phyloP scores from a whole-genome alignment of 2,888 invertebrate species.

The Mechanitis mazaeus region DNA sequence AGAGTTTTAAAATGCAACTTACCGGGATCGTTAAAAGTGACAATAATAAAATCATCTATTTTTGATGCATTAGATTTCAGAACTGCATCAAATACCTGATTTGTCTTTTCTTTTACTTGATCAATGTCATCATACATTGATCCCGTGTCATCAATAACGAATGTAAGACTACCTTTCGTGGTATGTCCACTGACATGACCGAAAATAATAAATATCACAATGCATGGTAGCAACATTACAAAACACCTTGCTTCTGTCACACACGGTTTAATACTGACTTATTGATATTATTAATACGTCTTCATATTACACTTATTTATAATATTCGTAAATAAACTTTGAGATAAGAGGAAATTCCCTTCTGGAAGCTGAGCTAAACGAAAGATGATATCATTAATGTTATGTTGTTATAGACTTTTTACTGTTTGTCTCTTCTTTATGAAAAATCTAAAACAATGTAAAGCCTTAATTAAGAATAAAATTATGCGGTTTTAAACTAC shows the following conservation, averaged over 20 bases:
- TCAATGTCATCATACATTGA: slow-evolving; percentile 52
- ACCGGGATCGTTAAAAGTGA: slow-evolving; percentile 61
- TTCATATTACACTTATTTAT: neutral
- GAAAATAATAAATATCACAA: neutral
- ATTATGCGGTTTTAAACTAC: no score
- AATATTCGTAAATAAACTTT: no score
- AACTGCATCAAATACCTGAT: slow-evolving; percentile 50
- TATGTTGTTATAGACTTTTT: no score
- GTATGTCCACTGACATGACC: slow-evolving; percentile 24
- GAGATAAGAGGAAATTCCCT: no score
- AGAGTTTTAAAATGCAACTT: slow-evolving; percentile 30
- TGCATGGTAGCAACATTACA: slow-evolving; percentile 2
- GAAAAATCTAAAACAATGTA: no score
- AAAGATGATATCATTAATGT: no score
- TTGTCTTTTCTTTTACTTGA: slow-evolving; percentile 41
- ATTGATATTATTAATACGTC: neutral
- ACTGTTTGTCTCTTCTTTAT: no score
- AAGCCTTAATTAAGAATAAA: no score
- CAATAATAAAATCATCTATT: slow-evolving; percentile 52
- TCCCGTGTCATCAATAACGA: slow-evolving; percentile 53
- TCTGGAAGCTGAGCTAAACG: no score
- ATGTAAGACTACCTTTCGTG: slow-evolving; percentile 48
- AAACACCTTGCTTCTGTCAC: neutral
- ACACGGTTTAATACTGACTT: neutral
- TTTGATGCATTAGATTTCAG: slow-evolving; percentile 40